Conservation (phyloP, 37 sponge, comb jelly and placozoan species). For the Haliclona indistincta region DNA sequence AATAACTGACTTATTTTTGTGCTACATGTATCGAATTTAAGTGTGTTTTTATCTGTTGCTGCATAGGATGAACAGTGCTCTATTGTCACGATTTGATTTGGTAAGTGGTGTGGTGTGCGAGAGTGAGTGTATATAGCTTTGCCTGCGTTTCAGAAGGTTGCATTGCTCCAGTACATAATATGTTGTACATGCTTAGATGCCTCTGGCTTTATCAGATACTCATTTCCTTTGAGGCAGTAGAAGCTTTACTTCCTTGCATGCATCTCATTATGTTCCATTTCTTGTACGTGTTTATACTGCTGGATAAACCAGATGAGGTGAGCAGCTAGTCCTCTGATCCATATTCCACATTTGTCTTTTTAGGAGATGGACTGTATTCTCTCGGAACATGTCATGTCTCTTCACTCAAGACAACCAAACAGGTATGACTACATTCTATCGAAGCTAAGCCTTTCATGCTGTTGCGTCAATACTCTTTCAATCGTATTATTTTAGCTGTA, state of each 20-base stretch:
- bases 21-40: too few species aligned
- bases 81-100: slow-evolving; percentile 94
- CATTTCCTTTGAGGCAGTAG: neutral
- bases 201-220: too few species aligned
- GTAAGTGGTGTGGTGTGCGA: slow-evolving; percentile 8
- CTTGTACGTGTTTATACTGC: slow-evolving; percentile 81
- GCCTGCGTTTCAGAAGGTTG: neutral
- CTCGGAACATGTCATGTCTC: slow-evolving; percentile 92
- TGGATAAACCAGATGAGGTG: slow-evolving; percentile 95
- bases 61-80: slow-evolving; percentile 84
- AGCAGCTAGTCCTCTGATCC: neutral
- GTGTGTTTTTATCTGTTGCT: too few species aligned
- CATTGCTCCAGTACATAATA: neutral
- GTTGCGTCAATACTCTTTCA: too few species aligned
- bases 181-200: slow-evolving; percentile 79
- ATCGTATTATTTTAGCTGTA: too few species aligned
- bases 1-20: neutral
- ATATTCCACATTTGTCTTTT: neutral
- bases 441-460: too few species aligned
- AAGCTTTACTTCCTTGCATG: neutral
- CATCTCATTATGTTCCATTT: neutral
- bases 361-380: slow-evolving; percentile 85
- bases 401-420: slow-evolving; percentile 64
- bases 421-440: too few species aligned
- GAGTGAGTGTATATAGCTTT: neutral